Base-by-base conservation (phyloP, 1,140 invertebrate species). In the Akabosia matsudoensis region DNA sequence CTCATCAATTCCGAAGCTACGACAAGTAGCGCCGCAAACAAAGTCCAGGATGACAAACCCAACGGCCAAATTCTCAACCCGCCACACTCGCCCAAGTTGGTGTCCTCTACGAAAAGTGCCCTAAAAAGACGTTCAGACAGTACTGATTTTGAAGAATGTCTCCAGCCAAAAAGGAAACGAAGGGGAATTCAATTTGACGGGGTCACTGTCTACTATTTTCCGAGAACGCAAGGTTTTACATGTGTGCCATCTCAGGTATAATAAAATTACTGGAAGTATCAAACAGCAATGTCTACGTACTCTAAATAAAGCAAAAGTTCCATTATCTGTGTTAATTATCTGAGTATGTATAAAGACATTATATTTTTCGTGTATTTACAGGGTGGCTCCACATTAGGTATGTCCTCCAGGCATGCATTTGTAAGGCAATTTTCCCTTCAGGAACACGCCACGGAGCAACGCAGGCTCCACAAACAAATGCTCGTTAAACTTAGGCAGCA, bases 131-230 rank as follows among this genome's bases (percentile, higher is more conserved):
- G 80, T 14, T 24, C 34, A 18, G 28, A 31, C 30, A 33, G 26
- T 13, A 33, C 33, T 61, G 73, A 67, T 22, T 67, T 67, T 10
- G 61, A 67, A 4, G 61, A 67, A 10, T 67, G 61, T 67, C 61
- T 67, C 28, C 61, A 67, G 22, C 61, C 61, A 67, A 67, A 67
- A 31, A 24, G 91, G 83, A 89, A 89, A 84, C 92, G 92, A 83
- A 89, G 90, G 78, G 89, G 88, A 45, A 93, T 98, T 76, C 90
- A 92, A 70, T 99, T 98, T 85, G 92, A 95, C 81, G 91, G 90
- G 80, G 96, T 98, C 0, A 96, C 94, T 30, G 95, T 98, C 0
- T 98, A 91, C 85, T 97, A 97, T 86, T 99, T 99, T 85, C 93
- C 93, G 0, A 86, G 97, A 83, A 89, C 93, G 56, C 97, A 99